Conservation (phyloP, 1,140 invertebrate species). For the Aphidius ervi region DNA sequence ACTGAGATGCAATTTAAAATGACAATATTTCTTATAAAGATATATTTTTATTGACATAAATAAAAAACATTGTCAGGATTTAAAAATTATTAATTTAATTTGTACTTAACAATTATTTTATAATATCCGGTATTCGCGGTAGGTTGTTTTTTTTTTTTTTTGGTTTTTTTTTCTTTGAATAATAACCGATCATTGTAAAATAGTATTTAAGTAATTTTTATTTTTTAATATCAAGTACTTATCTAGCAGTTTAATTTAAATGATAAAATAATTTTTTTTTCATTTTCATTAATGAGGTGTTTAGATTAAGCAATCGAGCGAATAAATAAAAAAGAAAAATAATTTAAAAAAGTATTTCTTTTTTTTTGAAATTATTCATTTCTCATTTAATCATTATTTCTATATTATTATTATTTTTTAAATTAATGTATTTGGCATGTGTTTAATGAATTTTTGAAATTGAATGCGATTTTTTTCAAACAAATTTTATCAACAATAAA, state of each 20-base stretch:
- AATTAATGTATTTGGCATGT: slow-evolving; percentile 13
- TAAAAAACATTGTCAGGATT: no score
- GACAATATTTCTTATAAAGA: no score
- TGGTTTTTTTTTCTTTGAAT: slow-evolving; percentile 1
- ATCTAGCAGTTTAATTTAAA: slow-evolving; percentile 23
- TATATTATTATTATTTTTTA: background rate
- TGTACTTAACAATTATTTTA: no score
- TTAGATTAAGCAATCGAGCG: slow-evolving; percentile 32
- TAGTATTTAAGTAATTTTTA: slow-evolving; percentile 41
- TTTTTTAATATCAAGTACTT: slow-evolving; percentile 31
- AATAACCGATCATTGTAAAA: slow-evolving; percentile 32
- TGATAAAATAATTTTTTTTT: slow-evolving; percentile 15
- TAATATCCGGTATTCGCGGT: no score
- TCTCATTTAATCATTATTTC: background rate
- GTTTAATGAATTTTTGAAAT: no score
- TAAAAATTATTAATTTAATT: no score
- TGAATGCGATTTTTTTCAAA: no score
- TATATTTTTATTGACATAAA: no score
- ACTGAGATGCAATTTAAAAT: no score
- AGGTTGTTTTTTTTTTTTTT: no score
- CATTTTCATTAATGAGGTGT: background rate
- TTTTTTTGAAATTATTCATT: background rate
- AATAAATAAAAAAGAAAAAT: slow-evolving; percentile 2
- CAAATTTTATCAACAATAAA: no score
- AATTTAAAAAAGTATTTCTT: background rate